Conservation (phyloP, 2,797 vertebrate species). For the Hylomyscus alleni region DNA sequence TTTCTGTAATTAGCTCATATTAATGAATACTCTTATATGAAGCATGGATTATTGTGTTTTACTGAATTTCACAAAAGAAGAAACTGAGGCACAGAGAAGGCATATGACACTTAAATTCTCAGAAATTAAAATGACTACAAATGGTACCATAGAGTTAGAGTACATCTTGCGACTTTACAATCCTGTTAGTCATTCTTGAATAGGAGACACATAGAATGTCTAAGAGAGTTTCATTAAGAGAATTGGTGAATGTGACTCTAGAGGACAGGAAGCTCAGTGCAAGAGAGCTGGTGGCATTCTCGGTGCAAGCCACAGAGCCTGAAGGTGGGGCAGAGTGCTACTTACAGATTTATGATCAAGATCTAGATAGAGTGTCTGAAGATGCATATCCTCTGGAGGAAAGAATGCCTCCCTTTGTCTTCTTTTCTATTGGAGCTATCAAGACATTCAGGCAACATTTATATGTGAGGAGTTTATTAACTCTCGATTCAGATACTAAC, state of each 20-base stretch:
- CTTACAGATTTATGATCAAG: too few relatives aligned
- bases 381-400: background rate
- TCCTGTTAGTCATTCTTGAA: background rate
- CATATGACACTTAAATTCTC: background rate
- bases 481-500: background rate
- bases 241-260: background rate
- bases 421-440: background rate
- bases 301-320: background rate
- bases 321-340: background rate
- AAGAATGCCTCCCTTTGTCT: background rate
- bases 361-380: background rate
- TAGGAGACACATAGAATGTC: background rate
- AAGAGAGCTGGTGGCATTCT: background rate
- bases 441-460: background rate
- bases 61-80: background rate
- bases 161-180: background rate
- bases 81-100: background rate
- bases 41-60: background rate
- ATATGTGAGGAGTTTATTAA: background rate
- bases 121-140: background rate
- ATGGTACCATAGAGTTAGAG: accelerated
- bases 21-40: background rate
- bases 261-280: background rate
- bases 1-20: background rate
- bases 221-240: too few relatives aligned